A percentile compares a stretch with the other conserved stretches of the same genome.
Evolutionary conservation across 2,113 vertebrate genomes (phyloP).

Genomic region (Leuciscus idus): DNA sequence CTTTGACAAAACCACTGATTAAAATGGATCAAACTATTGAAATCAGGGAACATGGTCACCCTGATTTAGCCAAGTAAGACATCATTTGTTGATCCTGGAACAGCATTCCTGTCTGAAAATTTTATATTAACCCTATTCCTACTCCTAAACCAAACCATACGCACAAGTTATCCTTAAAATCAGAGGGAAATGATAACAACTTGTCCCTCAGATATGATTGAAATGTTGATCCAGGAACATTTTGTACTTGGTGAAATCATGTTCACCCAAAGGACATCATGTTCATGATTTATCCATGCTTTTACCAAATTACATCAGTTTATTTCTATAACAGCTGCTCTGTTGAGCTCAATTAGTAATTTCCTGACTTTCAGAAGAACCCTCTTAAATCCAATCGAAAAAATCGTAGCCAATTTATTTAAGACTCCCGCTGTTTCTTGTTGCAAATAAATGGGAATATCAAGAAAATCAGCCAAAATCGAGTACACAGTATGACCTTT

Average conservation of each 20-base stretch:
- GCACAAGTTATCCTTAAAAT: no score
- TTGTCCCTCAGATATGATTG: no score
- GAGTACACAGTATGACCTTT: neutral
- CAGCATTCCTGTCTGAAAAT: no score
- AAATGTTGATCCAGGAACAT: no score
- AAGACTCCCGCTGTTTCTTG: constrained; percentile 20
- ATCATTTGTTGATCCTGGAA: no score
- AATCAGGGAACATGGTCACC: neutral
- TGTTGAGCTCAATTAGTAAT: constrained; percentile 39
- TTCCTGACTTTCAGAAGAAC: constrained; percentile 21
- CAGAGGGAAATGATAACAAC: no score
- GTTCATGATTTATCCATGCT: constrained; percentile 27
- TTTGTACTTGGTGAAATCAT: no score
- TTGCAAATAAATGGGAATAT: neutral
- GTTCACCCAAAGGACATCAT: no score
- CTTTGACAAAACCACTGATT: constrained; percentile 13
- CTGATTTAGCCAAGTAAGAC: no score
- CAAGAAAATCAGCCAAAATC: neutral
- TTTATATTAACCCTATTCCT: no score
- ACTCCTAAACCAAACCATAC: no score
- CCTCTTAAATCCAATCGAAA: constrained; percentile 11
- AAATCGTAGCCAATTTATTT: constrained; percentile 18
- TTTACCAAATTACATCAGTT: constrained; percentile 18
- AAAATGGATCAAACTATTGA: neutral
- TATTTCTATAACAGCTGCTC: constrained; percentile 42